Conservation (phyloP, 2,888 invertebrate genomes). For the Tipula vernalis region DNA sequence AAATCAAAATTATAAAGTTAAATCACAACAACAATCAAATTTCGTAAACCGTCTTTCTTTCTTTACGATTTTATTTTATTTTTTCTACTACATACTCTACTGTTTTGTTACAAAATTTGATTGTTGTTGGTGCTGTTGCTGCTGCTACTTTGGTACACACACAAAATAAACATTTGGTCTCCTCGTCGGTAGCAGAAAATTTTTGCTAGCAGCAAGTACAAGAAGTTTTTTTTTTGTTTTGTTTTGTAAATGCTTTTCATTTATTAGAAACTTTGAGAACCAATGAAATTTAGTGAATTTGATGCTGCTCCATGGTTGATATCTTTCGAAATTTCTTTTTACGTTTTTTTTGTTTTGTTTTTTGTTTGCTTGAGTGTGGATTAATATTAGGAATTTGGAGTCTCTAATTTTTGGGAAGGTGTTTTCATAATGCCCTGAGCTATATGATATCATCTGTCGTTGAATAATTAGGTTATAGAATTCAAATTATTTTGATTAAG, state of each 20-base stretch:
- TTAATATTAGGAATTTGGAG: background rate
- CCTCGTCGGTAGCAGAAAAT: background rate
- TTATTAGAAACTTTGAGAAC: background rate
- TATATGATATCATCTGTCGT: background rate
- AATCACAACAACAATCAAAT: background rate
- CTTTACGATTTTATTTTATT: background rate
- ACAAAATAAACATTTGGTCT: background rate
- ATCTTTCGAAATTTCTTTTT: background rate
- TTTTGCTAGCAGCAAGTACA: background rate
- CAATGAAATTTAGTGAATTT: background rate
- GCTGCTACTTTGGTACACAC: background rate
- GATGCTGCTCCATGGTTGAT: background rate
- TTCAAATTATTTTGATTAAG: too few relatives aligned
- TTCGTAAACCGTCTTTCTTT: background rate
- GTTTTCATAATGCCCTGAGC: background rate
- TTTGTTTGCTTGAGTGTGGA: background rate
- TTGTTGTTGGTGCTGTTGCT: background rate
- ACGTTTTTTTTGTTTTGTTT: background rate
- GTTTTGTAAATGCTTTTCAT: background rate
- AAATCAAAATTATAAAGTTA: constrained; percentile 5
- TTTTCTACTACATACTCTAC: background rate
- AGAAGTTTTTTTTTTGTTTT: background rate
- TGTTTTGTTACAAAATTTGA: background rate
- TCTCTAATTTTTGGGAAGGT: background rate
- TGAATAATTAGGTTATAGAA: too few relatives aligned